These are phyloP conservation scores for Neodiprion pinetum DNA, from an alignment of 1,140 invertebrate genomes.

Conservation along the genomic window DNA sequence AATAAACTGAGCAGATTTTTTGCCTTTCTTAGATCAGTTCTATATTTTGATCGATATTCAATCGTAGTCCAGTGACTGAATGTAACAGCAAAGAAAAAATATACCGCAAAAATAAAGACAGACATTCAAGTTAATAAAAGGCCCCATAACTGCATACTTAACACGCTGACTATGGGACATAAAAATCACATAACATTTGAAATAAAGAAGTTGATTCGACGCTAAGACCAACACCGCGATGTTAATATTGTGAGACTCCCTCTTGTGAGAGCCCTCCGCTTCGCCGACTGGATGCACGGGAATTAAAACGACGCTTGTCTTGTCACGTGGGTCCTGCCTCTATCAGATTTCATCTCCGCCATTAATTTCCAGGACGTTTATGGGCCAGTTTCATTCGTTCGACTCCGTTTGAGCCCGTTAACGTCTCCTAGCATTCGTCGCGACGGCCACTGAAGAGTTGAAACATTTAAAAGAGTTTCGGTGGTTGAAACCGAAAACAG, in stretches of 20 bases:
- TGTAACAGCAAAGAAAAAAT: not conserved
- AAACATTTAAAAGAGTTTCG: not conserved
- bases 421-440: conserved; percentile 3
- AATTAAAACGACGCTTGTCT: conserved; percentile 12
- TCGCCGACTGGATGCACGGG: not conserved
- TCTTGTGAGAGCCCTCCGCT: not conserved
- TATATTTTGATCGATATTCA: not conserved
- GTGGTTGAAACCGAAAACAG: not conserved
- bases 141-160: not conserved
- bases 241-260: not conserved
- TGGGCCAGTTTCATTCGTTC: conserved; percentile 9
- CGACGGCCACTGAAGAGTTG: not conserved
- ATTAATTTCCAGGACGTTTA: conserved; percentile 13
- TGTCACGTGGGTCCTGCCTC: not conserved
- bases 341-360: conserved; percentile 12
- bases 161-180: conserved; percentile 1
- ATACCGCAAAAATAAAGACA: not conserved
- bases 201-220: not conserved
- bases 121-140: not conserved
- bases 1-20: too few species aligned
- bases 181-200: conserved; percentile 8
- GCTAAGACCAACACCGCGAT: not conserved
- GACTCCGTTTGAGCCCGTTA: not conserved
- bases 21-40: not conserved
- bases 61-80: not conserved